These are phyloP conservation scores for Spatula clypeata DNA, from an alignment of 2,797 vertebrate genomes.

Conservation along the genomic window DNA sequence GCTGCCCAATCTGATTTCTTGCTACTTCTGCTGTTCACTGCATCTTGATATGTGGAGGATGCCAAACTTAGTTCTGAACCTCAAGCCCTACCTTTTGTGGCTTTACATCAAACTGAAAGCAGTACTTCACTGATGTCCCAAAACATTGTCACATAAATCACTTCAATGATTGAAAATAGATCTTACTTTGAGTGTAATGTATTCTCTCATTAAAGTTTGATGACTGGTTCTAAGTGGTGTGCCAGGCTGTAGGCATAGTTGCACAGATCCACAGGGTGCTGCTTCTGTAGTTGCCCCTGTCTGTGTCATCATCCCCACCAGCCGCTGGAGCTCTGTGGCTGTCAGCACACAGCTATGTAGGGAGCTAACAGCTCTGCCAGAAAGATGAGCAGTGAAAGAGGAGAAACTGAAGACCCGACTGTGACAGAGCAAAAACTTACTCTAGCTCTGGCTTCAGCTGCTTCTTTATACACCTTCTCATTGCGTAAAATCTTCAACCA, in stretches of 20 bases:
- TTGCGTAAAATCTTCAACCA: slow-evolving; percentile 85
- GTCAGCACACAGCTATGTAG: fast-evolving
- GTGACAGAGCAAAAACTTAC: slow-evolving; percentile 75
- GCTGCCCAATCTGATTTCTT: not conserved
- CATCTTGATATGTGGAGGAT: no score
- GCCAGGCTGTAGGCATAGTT: not conserved
- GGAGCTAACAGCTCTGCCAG: not conserved
- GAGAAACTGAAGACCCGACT: not conserved
- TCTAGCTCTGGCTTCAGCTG: slow-evolving; percentile 82
- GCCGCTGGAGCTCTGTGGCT: not conserved
- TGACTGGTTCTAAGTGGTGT: fast-evolving
- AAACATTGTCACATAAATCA: not conserved
- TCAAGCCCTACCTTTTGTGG: not conserved
- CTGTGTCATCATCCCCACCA: not conserved
- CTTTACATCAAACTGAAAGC: not conserved
- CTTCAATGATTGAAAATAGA: not conserved
- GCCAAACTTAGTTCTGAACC: not conserved
- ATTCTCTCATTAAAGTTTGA: not conserved
- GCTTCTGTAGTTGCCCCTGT: not conserved
- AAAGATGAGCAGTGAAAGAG: not conserved
- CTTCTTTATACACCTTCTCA: slow-evolving; percentile 81
- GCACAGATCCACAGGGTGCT: not conserved
- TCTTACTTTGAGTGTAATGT: not conserved
- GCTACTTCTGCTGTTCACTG: not conserved
- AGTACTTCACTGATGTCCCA: not conserved